A percentile compares a stretch with the other conserved stretches of the same genome.
These are phyloP conservation scores for Stenopsyche tienmushanensis DNA, from an alignment of 1,140 invertebrate genomes.

Conservation along the genomic window DNA sequence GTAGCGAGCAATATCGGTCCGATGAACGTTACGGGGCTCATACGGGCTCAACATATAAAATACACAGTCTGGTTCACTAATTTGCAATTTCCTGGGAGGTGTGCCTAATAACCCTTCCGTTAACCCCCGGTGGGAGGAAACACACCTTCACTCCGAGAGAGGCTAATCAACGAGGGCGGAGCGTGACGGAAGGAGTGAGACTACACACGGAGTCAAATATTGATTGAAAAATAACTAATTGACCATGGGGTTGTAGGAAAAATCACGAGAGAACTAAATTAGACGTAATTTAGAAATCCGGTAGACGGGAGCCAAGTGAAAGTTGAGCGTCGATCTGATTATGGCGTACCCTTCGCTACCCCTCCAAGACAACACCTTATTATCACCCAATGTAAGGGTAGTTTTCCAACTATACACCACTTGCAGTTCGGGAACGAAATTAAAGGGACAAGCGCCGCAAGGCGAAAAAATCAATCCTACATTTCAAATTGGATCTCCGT, in stretches of 20 bases:
- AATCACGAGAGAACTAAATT: too few species aligned
- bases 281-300: too few species aligned
- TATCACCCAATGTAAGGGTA: too few species aligned
- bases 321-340: not conserved
- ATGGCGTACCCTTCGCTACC: too few species aligned
- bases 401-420: too few species aligned
- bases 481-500: too few species aligned
- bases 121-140: not conserved
- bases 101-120: conserved; percentile 28
- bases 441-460: too few species aligned
- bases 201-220: conserved; percentile 13
- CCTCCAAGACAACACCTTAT: too few species aligned
- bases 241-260: not conserved
- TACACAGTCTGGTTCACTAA: conserved; percentile 30
- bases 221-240: conserved; percentile 17
- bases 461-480: too few species aligned
- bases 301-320: too few species aligned
- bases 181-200: too few species aligned
- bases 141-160: conserved; percentile 1
- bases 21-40: not conserved
- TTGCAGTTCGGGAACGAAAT: too few species aligned
- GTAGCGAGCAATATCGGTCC: not conserved
- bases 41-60: not conserved
- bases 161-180: conserved; percentile 17
- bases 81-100: conserved; percentile 36